phyloP scores from a whole-genome alignment of 2,888 invertebrate species.

The Fragum sueziense region DNA sequence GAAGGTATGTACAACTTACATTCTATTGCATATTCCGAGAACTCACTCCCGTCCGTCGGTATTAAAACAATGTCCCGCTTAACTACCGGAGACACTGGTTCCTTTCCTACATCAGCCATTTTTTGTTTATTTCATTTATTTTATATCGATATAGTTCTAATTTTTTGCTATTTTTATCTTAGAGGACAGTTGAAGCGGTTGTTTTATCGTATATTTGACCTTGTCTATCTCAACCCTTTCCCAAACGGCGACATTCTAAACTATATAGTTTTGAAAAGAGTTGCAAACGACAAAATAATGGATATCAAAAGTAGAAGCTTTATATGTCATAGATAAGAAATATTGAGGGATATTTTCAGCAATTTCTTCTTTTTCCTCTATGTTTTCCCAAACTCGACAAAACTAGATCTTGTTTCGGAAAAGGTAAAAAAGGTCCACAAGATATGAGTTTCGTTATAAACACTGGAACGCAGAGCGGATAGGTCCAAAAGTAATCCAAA shows the following conservation, averaged over 20 bases:
- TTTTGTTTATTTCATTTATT: too few relatives aligned
- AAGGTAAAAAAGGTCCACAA: not conserved
- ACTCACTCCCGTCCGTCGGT: conserved; percentile 58
- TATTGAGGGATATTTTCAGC: too few relatives aligned
- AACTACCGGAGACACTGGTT: not conserved
- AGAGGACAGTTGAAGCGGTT: too few relatives aligned
- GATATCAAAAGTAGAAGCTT: not conserved
- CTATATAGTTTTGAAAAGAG: not conserved
- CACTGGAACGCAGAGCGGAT: not conserved
- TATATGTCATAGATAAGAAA: not conserved
- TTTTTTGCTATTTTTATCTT: too few relatives aligned
- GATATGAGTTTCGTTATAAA: not conserved
- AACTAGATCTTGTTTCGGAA: too few relatives aligned
- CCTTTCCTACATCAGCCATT: not conserved
- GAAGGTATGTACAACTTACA: conserved; percentile 39
- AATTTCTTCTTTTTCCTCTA: too few relatives aligned
- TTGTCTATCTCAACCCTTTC: too few relatives aligned
- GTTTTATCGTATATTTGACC: too few relatives aligned
- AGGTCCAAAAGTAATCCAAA: too few relatives aligned
- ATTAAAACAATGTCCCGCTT: conserved; percentile 41
- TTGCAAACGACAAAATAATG: not conserved
- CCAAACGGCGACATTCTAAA: too few relatives aligned
- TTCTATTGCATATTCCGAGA: conserved; percentile 57
- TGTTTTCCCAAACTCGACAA: too few relatives aligned
- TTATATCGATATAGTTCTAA: too few relatives aligned